These are phyloP conservation scores for Idris sp. DNA, from an alignment of 1,140 invertebrate genomes.

Conservation along the genomic window DNA sequence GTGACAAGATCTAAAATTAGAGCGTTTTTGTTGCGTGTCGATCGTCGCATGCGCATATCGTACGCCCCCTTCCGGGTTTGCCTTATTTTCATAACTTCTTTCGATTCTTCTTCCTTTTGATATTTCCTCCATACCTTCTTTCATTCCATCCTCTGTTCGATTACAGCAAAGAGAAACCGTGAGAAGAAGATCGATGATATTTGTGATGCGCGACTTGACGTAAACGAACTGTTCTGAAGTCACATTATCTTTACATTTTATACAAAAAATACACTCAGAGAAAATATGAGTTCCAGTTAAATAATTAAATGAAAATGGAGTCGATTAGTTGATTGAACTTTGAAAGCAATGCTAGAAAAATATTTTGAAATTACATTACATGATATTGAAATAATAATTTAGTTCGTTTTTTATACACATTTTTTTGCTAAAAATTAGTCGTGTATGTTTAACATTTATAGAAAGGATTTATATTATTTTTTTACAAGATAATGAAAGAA, in stretches of 20 bases:
- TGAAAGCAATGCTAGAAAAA: constrained; percentile 17
- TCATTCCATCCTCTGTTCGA: constrained; percentile 53
- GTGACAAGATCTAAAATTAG: constrained; percentile 79
- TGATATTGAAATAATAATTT: no score
- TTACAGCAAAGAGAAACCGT: constrained; percentile 69
- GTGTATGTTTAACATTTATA: no score
- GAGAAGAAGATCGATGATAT: constrained; percentile 72
- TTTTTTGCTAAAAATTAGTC: no score
- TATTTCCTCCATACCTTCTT: constrained; percentile 50
- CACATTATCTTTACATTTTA: constrained; percentile 36
- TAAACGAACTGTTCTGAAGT: constrained; percentile 34
- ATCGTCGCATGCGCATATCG: constrained; percentile 77
- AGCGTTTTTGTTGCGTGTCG: constrained; percentile 75
- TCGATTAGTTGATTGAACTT: constrained; percentile 6
- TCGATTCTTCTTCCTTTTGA: constrained; percentile 68
- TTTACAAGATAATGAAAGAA: no score
- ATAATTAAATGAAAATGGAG: constrained; percentile 25
- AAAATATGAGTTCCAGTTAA: constrained; percentile 35
- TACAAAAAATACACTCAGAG: constrained; percentile 29
- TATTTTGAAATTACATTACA: constrained; percentile 12
- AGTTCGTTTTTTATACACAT: no score
- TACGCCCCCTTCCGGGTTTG: constrained; percentile 76
- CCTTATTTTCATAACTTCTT: constrained; percentile 76
- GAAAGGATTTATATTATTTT: no score
- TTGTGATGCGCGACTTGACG: constrained; percentile 47